phyloP scores from a whole-genome alignment of 2,113 vertebrate species.

The Clarias magur region DNA sequence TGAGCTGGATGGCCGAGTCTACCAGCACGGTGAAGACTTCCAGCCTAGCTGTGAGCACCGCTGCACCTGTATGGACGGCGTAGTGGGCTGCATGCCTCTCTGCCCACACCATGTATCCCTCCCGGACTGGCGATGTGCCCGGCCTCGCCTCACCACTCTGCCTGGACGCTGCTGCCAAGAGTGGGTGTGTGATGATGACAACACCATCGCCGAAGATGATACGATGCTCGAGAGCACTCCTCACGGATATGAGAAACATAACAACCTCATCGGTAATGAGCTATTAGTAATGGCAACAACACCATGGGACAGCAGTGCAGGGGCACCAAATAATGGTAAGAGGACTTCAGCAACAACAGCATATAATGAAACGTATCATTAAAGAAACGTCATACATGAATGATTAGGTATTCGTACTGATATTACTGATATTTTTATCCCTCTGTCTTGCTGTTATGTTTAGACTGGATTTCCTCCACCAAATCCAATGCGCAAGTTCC shows the following conservation, averaged over 20 bases:
- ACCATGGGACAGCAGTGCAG: slow-evolving; percentile 43
- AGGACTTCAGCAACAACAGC: not conserved
- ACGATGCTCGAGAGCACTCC: not conserved
- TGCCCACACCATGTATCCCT: slow-evolving; percentile 62
- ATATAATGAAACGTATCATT: not conserved
- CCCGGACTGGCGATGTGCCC: slow-evolving; percentile 56
- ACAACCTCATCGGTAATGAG: slow-evolving; percentile 54
- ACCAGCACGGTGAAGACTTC: slow-evolving; percentile 67
- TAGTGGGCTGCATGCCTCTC: slow-evolving; percentile 66
- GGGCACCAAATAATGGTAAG: slow-evolving; percentile 47
- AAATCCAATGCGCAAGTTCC: slow-evolving; percentile 27
- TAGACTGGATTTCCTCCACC: slow-evolving; percentile 56
- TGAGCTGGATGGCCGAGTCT: slow-evolving; percentile 60
- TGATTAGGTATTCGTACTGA: not conserved
- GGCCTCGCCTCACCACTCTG: slow-evolving; percentile 53
- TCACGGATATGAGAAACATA: not conserved
- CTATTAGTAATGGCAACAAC: slow-evolving; percentile 44
- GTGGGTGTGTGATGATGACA: slow-evolving; percentile 63
- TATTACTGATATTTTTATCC: not conserved
- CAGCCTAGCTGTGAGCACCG: slow-evolving; percentile 64
- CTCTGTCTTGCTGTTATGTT: not conserved
- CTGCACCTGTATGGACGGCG: slow-evolving; percentile 67
- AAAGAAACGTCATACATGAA: not conserved
- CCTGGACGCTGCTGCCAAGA: slow-evolving; percentile 63
- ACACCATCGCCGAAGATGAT: slow-evolving; percentile 55